Base-by-base conservation (phyloP, 2,797 vertebrate genomes). In the Tarsius wallacei region DNA sequence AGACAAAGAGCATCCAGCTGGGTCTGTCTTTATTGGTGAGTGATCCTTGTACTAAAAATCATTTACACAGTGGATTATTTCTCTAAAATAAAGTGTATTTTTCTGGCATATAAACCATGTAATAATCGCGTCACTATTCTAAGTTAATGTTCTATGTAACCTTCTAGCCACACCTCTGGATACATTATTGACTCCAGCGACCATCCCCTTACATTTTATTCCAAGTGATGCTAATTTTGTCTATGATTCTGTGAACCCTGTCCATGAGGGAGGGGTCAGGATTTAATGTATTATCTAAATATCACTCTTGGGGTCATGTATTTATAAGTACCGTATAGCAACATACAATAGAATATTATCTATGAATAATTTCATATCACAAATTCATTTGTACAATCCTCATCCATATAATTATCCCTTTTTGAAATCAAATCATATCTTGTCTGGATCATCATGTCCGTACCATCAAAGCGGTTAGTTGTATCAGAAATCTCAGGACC, bases 1-100 rank as follows among this genome's bases (percentile, higher is more conserved):
- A 97, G 97, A 95, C 87, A 97, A 82, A 66, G 86, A 74, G n/a
- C 90, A 89, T 83, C 73, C 97, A 81, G 42, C 73, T 42, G 17
- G 70, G 19, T 98, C 96, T 80, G 88, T 95, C 92, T 98, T 97
- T 64, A 87, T 93, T 13, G 92, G 96, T 78, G 97, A 96, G 90
- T 91, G 96, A 90, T 63, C 89, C 93, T 95, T 93, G 97, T 95
- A 66, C 95, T 98, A 91, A 86, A 97, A 98, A 96, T 11, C 93
- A 92, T 97, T 90, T 92, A 97, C 68, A 93, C 61, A 47, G 42
- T 47, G 1, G 28, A 53, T 96, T 70, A 95, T 55, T 94, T 93
- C 61, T 89, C 93, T 42, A 42, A 82, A 87, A 90, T 68, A 51
- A 93, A 85, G 87, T 86, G 49, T 11, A 63, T 77, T 74, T 73